Base-by-base conservation (phyloP, 2,113 vertebrate species). In the Pycnonotus jocosus region DNA sequence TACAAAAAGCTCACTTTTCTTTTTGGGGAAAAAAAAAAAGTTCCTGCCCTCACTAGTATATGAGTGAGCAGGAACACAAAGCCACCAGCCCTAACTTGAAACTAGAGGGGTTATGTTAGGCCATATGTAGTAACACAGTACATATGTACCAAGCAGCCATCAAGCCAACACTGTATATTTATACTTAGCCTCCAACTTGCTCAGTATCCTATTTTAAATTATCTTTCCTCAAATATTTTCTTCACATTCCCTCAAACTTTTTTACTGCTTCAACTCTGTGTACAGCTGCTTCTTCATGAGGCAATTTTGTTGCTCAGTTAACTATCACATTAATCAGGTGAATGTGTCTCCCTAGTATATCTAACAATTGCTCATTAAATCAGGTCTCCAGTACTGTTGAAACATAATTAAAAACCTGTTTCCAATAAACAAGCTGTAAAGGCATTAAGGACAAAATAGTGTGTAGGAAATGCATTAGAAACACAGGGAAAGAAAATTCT, bases 341-440 rank as follows among this genome's bases (percentile, higher is more conserved):
- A 93, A 94, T 80, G 87, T 86, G 86, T 86, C 88, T 90, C 80
- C 72, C 47, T 47, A 81, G 72, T 60, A 83, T 81, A 90, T 68
- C 88, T 88, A 93, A 95, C 76, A 94, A 96, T 78, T 94, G 86
- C 95, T 96, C 90, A 94, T 93, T 97, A 96, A 95, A 94, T 90
- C 88, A 84, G 88, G 44, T 78, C 86, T 96, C 80, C 69, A 68
- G 40, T 64, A 81, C 72, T 53, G 71, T 14, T 92, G 88, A 92
- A 94, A 92, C 95, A 96, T 95, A 93, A 96, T 96, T 95, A 96
- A 96, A 95, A 95, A 66, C 64, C 69, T 73, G 74, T 82, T 94
- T 93, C 88, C 64, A 86, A 94, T 95, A 95, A 96, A 90, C 94
- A 96, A 94, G 92, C 81, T 88, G 54, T 96, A 96, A 96, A 93